phyloP scores from a whole-genome alignment of 2,113 vertebrate genomes.

The Sula dactylatra region DNA sequence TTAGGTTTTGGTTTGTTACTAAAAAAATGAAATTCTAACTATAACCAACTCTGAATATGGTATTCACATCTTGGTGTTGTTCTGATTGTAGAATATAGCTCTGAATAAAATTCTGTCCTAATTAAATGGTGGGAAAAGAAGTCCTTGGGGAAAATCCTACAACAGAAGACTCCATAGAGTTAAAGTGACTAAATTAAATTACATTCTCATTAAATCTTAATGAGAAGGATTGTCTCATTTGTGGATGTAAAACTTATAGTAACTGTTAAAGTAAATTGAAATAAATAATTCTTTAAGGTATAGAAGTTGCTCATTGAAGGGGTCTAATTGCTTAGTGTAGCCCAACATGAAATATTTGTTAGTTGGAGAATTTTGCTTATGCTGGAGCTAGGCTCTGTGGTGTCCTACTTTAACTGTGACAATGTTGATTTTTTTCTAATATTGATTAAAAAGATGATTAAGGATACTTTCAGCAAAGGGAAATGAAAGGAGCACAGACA shows the following conservation, averaged over 20 bases:
- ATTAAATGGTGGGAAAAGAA: background rate
- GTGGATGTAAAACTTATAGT: background rate
- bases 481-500: background rate
- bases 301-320: background rate
- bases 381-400: background rate
- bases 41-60: background rate
- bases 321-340: background rate
- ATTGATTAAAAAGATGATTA: constrained; percentile 19
- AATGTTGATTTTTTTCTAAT: background rate
- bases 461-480: background rate
- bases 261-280: background rate
- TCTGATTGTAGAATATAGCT: background rate
- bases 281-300: background rate
- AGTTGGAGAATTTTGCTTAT: background rate
- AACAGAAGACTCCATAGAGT: background rate
- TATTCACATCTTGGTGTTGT: background rate
- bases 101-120: background rate
- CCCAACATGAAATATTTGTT: background rate
- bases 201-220: background rate
- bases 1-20: background rate
- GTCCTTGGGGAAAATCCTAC: background rate
- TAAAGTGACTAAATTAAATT: background rate
- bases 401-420: background rate
- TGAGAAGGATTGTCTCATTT: background rate
- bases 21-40: background rate